phyloP scores from a whole-genome alignment of 1,140 invertebrate genomes.

The Delia radicum region DNA sequence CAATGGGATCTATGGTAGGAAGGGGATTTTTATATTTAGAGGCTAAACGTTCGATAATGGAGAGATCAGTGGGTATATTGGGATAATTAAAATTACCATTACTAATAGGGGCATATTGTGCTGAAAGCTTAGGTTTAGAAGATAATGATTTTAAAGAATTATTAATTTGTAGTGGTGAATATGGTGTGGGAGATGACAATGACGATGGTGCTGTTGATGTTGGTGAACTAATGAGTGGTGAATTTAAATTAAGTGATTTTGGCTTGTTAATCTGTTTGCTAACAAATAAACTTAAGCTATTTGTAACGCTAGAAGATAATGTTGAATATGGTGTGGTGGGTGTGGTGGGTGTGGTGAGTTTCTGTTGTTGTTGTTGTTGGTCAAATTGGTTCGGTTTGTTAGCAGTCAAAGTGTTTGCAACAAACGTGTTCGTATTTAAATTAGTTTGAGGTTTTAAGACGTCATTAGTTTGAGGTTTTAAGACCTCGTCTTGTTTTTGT shows the following conservation, averaged over 20 bases:
- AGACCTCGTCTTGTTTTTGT: not conserved
- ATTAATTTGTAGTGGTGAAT: constrained; percentile 33
- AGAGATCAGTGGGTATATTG: constrained; percentile 26
- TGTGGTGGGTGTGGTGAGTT: not conserved
- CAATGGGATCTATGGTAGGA: constrained; percentile 53
- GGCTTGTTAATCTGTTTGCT: not conserved
- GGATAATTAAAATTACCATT: constrained; percentile 33
- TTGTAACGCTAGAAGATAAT: not conserved
- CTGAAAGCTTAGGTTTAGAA: constrained; percentile 16
- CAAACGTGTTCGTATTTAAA: not conserved
- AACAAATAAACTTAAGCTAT: not conserved
- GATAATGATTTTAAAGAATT: constrained; percentile 20
- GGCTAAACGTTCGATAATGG: constrained; percentile 31
- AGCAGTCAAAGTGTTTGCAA: not conserved
- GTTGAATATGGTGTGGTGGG: not conserved
- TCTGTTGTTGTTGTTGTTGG: not conserved
- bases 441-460: not conserved
- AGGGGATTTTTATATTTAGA: constrained; percentile 47
- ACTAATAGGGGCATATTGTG: constrained; percentile 21
- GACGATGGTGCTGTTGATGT: constrained; percentile 23
- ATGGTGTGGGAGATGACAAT: constrained; percentile 25
- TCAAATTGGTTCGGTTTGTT: not conserved
- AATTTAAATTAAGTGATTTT: not conserved
- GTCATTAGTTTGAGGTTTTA: not conserved
- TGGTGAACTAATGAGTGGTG: constrained; percentile 27